phyloP scores from a whole-genome alignment of 2,797 vertebrate species.

The Hylomyscus alleni region DNA sequence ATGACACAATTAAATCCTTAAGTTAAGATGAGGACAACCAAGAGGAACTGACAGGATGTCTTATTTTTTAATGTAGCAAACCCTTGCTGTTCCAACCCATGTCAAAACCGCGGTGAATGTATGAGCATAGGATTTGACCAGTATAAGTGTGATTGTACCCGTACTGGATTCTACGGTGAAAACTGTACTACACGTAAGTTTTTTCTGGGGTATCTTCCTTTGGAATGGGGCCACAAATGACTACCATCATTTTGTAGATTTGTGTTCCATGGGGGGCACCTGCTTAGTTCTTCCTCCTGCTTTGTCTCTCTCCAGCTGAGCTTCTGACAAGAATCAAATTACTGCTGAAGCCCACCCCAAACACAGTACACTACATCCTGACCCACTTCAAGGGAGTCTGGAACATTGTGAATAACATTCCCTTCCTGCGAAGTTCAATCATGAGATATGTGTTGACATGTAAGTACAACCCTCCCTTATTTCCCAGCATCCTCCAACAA shows the following conservation, averaged over 20 bases:
- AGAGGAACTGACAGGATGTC: background rate
- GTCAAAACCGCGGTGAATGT: constrained; percentile 96
- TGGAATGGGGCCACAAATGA: background rate
- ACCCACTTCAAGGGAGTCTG: constrained; percentile 96
- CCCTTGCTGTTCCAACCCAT: constrained; percentile 97
- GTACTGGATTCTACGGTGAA: constrained; percentile 95
- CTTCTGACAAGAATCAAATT: constrained; percentile 94
- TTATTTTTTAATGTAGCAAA: constrained; percentile 89
- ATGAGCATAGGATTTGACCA: constrained; percentile 88
- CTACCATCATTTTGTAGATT: background rate
- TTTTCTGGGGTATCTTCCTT: background rate
- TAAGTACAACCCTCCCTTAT: constrained; percentile 89
- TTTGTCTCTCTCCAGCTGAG: constrained; percentile 90
- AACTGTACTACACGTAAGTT: constrained; percentile 96
- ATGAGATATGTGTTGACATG: constrained; percentile 98
- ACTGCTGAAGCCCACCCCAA: constrained; percentile 93
- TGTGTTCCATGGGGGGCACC: background rate
- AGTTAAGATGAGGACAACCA: background rate
- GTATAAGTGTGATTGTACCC: constrained; percentile 97
- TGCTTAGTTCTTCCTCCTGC: background rate
- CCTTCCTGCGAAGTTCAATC: constrained; percentile 93
- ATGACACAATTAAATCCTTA: background rate
- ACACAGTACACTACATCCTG: constrained; percentile 96
- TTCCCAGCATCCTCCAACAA: constrained; percentile 35
- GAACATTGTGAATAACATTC: constrained; percentile 95